These are phyloP conservation scores for Rhinella marina DNA, from an alignment of 2,797 vertebrate genomes.

Conservation along the genomic window DNA sequence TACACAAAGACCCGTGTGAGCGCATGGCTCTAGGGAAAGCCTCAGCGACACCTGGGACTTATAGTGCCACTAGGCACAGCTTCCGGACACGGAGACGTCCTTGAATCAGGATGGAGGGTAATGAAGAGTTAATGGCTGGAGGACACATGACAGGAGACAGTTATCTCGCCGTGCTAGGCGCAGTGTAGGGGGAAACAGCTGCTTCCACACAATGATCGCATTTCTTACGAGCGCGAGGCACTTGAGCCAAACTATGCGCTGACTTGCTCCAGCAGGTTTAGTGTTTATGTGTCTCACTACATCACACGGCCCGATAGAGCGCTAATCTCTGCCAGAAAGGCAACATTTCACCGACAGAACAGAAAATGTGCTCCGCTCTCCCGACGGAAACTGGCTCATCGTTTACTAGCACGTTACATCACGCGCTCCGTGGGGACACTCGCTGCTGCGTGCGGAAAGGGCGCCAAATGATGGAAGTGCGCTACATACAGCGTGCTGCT, in stretches of 20 bases:
- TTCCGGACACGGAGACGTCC: no score
- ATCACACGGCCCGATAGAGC: conserved; percentile 31
- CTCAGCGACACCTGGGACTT: not conserved
- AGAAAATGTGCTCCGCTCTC: not conserved
- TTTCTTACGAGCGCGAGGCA: conserved; percentile 39
- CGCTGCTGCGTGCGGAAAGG: no score
- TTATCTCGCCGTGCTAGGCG: conserved; percentile 29
- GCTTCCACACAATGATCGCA: conserved; percentile 51
- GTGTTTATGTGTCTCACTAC: conserved; percentile 39
- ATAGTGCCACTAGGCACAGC: not conserved
- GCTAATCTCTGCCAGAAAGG: conserved; percentile 19
- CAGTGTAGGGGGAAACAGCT: conserved; percentile 40
- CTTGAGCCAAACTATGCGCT: conserved; percentile 45
- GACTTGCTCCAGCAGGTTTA: conserved; percentile 51
- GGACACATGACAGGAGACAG: not conserved
- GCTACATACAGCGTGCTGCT: no score
- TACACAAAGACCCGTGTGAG: no score
- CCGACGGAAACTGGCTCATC: no score
- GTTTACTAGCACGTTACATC: not conserved
- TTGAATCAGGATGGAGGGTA: not conserved
- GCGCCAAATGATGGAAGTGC: no score
- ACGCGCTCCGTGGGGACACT: no score
- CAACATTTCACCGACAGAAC: not conserved
- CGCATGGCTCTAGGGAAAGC: no score
- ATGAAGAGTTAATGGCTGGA: not conserved